phyloP scores from a whole-genome alignment of 2,797 vertebrate genomes.

The Rhodeus uyekii region DNA sequence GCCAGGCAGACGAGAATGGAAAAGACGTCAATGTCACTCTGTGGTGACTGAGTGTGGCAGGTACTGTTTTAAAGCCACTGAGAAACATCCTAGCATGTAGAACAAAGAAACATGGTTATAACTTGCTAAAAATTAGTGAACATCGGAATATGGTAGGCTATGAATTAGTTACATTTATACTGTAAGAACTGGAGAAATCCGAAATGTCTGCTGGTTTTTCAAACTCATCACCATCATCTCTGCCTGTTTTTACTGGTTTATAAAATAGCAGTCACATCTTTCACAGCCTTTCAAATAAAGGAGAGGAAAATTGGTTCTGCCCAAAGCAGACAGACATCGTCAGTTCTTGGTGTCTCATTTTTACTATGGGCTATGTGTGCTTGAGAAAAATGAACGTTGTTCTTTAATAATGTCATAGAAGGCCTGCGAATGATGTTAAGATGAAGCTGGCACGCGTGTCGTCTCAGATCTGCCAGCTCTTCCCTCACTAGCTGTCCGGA shows the following conservation, averaged over 20 bases:
- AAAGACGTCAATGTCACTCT: conserved; percentile 34
- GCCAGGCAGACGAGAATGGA: conserved; percentile 31
- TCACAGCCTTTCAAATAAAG: conserved; percentile 41
- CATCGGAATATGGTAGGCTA: background rate
- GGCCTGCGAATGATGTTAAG: conserved; percentile 76
- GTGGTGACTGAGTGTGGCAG: conserved; percentile 12
- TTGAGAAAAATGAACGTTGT: conserved; percentile 58
- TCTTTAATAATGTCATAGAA: conserved; percentile 69
- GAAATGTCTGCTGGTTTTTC: background rate
- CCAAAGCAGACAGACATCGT: conserved; percentile 43
- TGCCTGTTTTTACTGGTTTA: conserved; percentile 27
- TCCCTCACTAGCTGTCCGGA: conserved; percentile 47
- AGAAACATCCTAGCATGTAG: background rate
- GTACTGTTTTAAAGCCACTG: background rate
- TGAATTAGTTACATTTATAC: background rate
- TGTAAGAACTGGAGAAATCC: background rate
- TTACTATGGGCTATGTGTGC: conserved; percentile 24
- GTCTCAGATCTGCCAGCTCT: conserved; percentile 59
- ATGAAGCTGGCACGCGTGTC: conserved; percentile 62
- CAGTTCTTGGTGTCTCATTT: conserved; percentile 13
- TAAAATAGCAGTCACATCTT: conserved; percentile 38
- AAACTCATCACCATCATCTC: background rate
- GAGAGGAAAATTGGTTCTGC: conserved; percentile 17
- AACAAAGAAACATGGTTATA: conserved; percentile 6
- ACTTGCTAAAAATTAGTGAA: background rate